Conservation (phyloP, 1,140 invertebrate species). For the Brachionus paranguensis region DNA sequence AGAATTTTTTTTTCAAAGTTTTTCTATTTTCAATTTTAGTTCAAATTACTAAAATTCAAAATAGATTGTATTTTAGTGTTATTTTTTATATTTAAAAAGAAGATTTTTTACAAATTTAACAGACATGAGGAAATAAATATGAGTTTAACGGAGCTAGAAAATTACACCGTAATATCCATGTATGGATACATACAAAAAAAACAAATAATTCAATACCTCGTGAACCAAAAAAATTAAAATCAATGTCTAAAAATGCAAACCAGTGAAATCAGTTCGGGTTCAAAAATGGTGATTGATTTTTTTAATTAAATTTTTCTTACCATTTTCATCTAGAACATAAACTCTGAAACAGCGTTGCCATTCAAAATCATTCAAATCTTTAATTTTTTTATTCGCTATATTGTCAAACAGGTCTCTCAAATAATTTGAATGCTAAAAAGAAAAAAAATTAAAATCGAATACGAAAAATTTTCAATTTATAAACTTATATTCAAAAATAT, state of each 20-base stretch:
- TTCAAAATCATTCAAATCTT: slow-evolving; percentile 41
- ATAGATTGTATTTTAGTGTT: background rate
- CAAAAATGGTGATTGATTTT: background rate
- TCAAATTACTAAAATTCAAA: background rate
- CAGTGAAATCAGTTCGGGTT: background rate
- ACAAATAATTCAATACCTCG: background rate
- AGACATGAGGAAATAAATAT: background rate
- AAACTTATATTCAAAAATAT: too few species aligned
- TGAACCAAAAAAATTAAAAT: background rate
- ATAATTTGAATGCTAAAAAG: slow-evolving; percentile 51
- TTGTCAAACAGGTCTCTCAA: slow-evolving; percentile 51
- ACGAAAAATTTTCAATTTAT: too few species aligned
- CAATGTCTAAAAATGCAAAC: background rate
- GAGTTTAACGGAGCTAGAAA: background rate
- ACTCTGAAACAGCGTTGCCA: slow-evolving; percentile 39
- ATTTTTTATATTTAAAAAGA: background rate
- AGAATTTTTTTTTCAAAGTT: background rate
- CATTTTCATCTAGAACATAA: slow-evolving; percentile 20
- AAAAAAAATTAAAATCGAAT: too few species aligned
- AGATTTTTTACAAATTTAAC: background rate
- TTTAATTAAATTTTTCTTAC: background rate
- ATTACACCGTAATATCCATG: background rate
- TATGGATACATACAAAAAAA: background rate
- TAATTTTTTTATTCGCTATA: slow-evolving; percentile 49
- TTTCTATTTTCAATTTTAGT: background rate